Percentiles rank a stretch among this genome's conserved stretches.
These are phyloP conservation scores for Gadus chalcogrammus DNA, from an alignment of 2,113 vertebrate genomes.

Conservation along the genomic window DNA sequence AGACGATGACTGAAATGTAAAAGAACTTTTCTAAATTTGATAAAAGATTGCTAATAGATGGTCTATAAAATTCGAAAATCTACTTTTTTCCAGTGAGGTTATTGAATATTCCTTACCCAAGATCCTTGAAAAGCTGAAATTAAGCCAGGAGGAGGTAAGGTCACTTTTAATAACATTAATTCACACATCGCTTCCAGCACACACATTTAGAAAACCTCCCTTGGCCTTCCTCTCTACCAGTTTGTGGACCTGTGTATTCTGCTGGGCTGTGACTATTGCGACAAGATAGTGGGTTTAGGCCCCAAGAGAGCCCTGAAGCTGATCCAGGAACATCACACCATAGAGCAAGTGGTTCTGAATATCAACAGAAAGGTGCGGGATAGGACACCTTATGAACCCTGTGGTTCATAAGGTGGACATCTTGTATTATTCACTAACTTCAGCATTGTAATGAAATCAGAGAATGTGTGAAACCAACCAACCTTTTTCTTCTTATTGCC, in stretches of 20 bases:
- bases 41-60: neutral
- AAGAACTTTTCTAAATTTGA: neutral
- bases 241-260: conserved; percentile 83
- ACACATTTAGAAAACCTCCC: neutral
- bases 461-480: no score
- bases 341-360: conserved; percentile 70
- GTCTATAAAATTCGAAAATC: neutral
- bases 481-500: no score
- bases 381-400: neutral
- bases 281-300: conserved; percentile 74
- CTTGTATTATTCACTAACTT: no score
- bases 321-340: conserved; percentile 71
- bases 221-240: conserved; percentile 39
- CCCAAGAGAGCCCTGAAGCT: conserved; percentile 72
- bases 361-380: conserved; percentile 67
- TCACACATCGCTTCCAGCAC: neutral
- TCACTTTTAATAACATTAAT: conserved; percentile 2
- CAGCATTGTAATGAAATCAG: no score
- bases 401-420: no score
- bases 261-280: conserved; percentile 81
- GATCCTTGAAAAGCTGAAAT: conserved; percentile 63
- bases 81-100: conserved; percentile 55
- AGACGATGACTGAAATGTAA: neutral
- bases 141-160: conserved; percentile 72
- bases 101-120: conserved; percentile 73